Base-by-base conservation (phyloP, 2,797 vertebrate species). In the Momotus momota region DNA sequence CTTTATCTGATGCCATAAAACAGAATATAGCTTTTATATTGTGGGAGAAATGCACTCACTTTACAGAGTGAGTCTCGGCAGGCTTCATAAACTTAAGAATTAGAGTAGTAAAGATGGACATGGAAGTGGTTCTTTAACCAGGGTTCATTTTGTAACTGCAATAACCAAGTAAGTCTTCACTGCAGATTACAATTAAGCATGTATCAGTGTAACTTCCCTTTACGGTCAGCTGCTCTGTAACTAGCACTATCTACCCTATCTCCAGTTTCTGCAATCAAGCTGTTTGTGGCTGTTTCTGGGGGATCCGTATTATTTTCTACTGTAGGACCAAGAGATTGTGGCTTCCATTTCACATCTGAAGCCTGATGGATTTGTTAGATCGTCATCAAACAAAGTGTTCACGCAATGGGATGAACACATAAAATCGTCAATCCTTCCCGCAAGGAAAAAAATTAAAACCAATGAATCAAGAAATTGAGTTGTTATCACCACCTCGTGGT, bases 401-500 rank as follows among this genome's bases (percentile, higher is more conserved):
- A n/a, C 1, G 1, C 7, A 1, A 14, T 45, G 12, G 6, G n/a
- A 16, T 1, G 67, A 51, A 7, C 6, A 25, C 6, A 6, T 16
- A 5, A n/a, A 45, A 54, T 12, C 7, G 27, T 21, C n/a, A 23
- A 21, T 7, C 9, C 7, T 45, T 33, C 27, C 29, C 6, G 20
- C 26, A 27, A 43, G 35, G 22, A 29, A 19, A 6, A 20, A 22
- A n/a, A 43, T 4, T 35, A 20, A 29, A 7, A 13, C 6, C 26
- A 29, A 15, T 2, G 33, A 7, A 17, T 2, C 9, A n/a, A n/a
- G 20, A 91, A 75, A 33, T 20, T 11, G 60, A 1, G 4, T 49
- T 57, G 29, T 57, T 86, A 74, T 88, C 69, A 70, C 96, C 96
- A 96, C 72, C 96, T 96, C 31, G 73, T 71, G 96, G 87, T 78